These are phyloP conservation scores for Myodes glareolus DNA, from an alignment of 2,113 vertebrate genomes.

Conservation along the genomic window DNA sequence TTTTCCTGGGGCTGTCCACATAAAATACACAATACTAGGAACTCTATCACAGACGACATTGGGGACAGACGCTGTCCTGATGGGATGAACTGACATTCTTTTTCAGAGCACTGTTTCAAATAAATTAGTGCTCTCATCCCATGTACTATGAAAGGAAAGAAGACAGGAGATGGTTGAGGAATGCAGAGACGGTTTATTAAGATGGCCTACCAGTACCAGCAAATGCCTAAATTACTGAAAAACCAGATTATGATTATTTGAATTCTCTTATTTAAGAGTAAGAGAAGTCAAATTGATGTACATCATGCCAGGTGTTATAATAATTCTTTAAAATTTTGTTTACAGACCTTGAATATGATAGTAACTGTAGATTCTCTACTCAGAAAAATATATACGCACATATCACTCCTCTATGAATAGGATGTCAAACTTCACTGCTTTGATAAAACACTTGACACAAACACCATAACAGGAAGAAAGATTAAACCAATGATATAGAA, in stretches of 20 bases:
- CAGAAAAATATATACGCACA: background rate
- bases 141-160: background rate
- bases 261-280: background rate
- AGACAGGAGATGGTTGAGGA: background rate
- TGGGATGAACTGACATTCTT: background rate
- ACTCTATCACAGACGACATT: background rate
- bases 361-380: background rate
- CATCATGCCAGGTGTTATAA: background rate
- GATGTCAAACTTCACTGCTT: background rate
- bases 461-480: background rate
- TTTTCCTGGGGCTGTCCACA: background rate
- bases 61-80: background rate
- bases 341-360: background rate
- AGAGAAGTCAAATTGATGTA: conserved; percentile 13
- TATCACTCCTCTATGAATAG: background rate
- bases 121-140: conserved; percentile 15
- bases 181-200: background rate
- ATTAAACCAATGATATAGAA: background rate
- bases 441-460: background rate
- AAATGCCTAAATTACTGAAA: background rate
- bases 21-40: background rate
- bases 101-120: conserved; percentile 4
- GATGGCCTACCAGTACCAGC: background rate
- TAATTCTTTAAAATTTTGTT: conserved; percentile 12
- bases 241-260: background rate